These are phyloP conservation scores for Monoplex corrugatus DNA, from an alignment of 2,888 invertebrate species.

Conservation along the genomic window DNA sequence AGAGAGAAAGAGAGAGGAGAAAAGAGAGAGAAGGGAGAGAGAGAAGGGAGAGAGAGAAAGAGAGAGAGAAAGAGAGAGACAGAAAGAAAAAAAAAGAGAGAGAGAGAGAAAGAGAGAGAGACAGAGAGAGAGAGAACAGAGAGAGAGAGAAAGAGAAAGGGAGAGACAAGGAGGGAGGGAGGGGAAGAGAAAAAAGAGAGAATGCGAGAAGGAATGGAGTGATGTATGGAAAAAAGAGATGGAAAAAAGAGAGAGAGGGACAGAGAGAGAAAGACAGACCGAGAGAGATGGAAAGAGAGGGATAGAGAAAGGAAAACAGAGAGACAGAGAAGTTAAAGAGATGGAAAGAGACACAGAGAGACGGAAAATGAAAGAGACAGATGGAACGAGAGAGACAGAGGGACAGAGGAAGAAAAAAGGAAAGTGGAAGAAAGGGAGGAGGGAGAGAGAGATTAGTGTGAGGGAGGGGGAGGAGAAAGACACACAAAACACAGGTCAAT, in stretches of 20 bases:
- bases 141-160: background rate
- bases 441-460: background rate
- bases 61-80: background rate
- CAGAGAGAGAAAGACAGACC: background rate
- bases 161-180: background rate
- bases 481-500: no score
- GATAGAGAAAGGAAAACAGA: background rate
- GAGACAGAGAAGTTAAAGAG: no score
- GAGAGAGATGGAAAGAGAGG: background rate
- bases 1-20: no score
- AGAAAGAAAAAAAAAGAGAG: background rate
- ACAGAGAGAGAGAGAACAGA: no score
- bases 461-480: background rate
- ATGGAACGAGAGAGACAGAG: background rate
- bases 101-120: background rate
- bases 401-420: background rate
- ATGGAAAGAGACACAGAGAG: no score
- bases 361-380: no score
- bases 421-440: background rate
- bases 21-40: background rate
- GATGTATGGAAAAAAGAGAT: no score
- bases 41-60: background rate
- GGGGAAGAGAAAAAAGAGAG: background rate
- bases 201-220: no score
- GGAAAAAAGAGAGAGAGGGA: background rate